Evolutionary conservation across 2,113 vertebrate species (phyloP).

Genomic region (Athene cunicularia): DNA sequence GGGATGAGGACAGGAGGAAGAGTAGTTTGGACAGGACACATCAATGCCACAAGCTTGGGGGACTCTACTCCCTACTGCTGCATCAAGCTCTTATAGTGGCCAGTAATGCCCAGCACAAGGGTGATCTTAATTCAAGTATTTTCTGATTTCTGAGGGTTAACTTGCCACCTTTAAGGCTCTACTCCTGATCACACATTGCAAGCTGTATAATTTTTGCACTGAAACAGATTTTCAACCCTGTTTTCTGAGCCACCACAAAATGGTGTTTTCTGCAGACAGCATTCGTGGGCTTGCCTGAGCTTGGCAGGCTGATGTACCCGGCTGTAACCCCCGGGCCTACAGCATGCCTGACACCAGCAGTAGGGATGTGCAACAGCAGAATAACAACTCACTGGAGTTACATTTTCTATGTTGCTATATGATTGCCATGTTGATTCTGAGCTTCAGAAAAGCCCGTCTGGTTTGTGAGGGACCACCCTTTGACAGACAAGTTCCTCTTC

Average conservation of each 20-base stretch:
- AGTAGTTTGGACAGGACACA: background rate
- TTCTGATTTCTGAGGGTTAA: background rate
- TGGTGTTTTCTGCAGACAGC: background rate
- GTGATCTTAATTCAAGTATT: background rate
- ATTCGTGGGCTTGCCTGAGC: background rate
- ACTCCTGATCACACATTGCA: rapidly evolving
- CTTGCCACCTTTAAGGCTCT: background rate
- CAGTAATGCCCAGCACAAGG: background rate
- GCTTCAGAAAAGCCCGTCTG: background rate
- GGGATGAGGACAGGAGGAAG: background rate
- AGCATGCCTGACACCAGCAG: background rate
- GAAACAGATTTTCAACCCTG: background rate
- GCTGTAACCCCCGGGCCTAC: background rate
- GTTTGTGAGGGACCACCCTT: background rate
- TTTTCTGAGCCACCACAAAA: background rate
- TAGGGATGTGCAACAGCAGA: background rate
- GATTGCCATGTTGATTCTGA: rapidly evolving
- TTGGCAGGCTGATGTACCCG: rapidly evolving
- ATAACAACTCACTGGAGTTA: background rate
- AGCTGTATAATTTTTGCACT: background rate
- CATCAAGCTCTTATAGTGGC: background rate
- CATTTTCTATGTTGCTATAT: background rate
- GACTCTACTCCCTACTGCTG: background rate
- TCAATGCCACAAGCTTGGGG: background rate
- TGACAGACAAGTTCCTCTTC: background rate